A percentile compares a stretch with the other conserved stretches of the same genome.
Conservation (phyloP, 2,113 vertebrate species). For the Vimba vimba region DNA sequence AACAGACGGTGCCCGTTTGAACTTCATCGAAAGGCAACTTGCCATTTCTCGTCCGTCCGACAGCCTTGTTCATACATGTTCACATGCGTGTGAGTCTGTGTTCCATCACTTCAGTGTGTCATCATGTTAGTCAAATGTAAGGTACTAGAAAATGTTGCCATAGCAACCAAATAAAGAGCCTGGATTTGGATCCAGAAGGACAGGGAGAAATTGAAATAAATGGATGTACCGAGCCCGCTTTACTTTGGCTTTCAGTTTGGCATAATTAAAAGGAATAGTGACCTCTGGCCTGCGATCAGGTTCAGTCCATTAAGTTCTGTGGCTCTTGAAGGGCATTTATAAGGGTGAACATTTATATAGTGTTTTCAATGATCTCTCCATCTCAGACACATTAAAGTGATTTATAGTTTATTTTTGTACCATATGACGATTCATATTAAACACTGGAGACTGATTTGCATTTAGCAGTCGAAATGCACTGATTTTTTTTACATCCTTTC, state of each 20-base stretch:
- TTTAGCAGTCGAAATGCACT: not conserved
- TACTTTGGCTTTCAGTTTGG: slow-evolving; percentile 53
- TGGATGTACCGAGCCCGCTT: slow-evolving; percentile 54
- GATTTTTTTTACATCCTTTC: not conserved
- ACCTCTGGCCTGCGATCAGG: slow-evolving; percentile 29
- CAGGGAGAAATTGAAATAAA: slow-evolving; percentile 69
- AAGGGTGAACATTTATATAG: not conserved
- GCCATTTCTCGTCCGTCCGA: not conserved
- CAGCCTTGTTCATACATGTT: slow-evolving; percentile 3
- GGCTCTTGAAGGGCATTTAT: not conserved
- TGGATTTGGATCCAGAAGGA: slow-evolving; percentile 62
- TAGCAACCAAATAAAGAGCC: slow-evolving; percentile 73
- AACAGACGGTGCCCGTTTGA: not conserved
- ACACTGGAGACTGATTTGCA: not conserved
- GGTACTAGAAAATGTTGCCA: slow-evolving; percentile 70
- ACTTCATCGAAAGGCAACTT: not conserved
- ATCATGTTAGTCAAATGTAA: slow-evolving; percentile 67
- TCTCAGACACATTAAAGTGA: slow-evolving; percentile 3
- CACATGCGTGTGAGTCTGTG: slow-evolving; percentile 25
- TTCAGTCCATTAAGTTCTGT: slow-evolving; percentile 38
- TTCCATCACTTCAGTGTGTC: slow-evolving; percentile 41
- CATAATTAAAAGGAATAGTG: slow-evolving; percentile 52
- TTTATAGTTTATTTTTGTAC: not conserved
- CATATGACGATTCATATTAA: not conserved
- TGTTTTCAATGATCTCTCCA: not conserved